Evolutionary conservation across 2,113 vertebrate genomes (phyloP).

Genomic region (Melanerpes aurifrons): DNA sequence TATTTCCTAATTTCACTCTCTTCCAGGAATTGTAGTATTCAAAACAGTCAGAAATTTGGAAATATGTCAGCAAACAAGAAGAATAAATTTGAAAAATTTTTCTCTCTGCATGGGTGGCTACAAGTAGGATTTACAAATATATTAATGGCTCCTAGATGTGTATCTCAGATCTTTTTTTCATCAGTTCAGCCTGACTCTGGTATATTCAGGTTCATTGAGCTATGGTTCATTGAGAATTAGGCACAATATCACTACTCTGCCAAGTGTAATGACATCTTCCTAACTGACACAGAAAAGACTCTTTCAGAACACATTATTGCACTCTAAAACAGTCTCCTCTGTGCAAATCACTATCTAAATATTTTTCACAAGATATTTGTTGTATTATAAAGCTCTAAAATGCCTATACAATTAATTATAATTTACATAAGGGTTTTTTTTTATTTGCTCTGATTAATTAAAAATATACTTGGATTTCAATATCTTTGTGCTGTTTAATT

Average conservation of each 20-base stretch:
- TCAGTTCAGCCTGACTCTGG: neutral
- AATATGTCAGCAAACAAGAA: neutral
- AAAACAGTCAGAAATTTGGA: neutral
- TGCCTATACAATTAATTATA: conserved; percentile 66
- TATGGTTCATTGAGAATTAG: conserved; percentile 29
- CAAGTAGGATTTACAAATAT: neutral
- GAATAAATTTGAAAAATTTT: neutral
- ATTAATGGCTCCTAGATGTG: neutral
- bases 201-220: neutral
- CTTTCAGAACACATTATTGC: conserved; percentile 64
- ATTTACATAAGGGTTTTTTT: conserved; percentile 69
- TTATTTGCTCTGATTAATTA: conserved; percentile 69
- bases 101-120: neutral
- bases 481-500: conserved; percentile 53
- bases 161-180: neutral
- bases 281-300: conserved; percentile 47
- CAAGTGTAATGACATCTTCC: conserved; percentile 49
- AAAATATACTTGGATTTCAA: conserved; percentile 64
- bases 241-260: conserved; percentile 34
- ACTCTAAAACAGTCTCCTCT: conserved; percentile 73
- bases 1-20: neutral
- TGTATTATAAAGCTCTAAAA: conserved; percentile 66
- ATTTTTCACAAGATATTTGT: conserved; percentile 76
- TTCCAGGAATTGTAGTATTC: neutral
- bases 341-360: conserved; percentile 77